Evolutionary conservation across 1,140 invertebrate species (phyloP).

Genomic region (Drosophila lacteicornis): DNA sequence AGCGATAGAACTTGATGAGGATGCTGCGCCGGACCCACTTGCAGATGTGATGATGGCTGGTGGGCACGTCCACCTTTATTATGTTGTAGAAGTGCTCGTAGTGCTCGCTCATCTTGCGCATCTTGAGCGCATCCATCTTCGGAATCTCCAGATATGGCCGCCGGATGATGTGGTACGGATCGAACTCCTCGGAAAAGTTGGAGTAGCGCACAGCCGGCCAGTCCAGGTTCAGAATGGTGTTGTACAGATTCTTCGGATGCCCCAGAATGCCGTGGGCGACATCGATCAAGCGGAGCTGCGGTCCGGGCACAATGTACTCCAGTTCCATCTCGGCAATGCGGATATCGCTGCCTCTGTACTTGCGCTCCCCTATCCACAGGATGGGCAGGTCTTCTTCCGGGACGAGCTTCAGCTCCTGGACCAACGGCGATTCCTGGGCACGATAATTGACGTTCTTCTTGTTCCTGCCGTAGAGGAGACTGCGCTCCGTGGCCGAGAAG

Average conservation of each 20-base stretch:
- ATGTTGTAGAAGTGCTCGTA: slow-evolving; percentile 54
- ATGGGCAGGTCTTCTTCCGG: slow-evolving; percentile 65
- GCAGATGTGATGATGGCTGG: slow-evolving; percentile 11
- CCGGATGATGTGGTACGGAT: slow-evolving; percentile 69
- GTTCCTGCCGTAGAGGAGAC: slow-evolving; percentile 69
- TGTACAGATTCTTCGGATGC: slow-evolving; percentile 69
- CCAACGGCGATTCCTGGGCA: slow-evolving; percentile 66
- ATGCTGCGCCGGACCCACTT: slow-evolving; percentile 60
- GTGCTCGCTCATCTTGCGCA: slow-evolving; percentile 24
- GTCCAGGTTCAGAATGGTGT: slow-evolving; percentile 62
- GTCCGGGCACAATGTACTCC: slow-evolving; percentile 73
- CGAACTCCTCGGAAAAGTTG: slow-evolving; percentile 61
- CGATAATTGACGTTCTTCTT: slow-evolving; percentile 71
- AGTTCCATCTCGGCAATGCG: slow-evolving; percentile 70
- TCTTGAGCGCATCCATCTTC: slow-evolving; percentile 38
- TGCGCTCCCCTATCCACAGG: slow-evolving; percentile 77
- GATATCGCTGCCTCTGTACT: slow-evolving; percentile 70
- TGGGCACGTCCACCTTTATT: slow-evolving; percentile 2
- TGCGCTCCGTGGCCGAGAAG: slow-evolving; percentile 52
- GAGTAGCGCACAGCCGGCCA: slow-evolving; percentile 61
- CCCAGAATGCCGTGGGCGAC: slow-evolving; percentile 73
- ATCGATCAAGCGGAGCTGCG: slow-evolving; percentile 71
- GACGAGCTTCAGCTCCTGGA: slow-evolving; percentile 66
- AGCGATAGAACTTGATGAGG: slow-evolving; percentile 48
- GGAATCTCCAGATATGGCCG: slow-evolving; percentile 64